Percentiles rank a stretch among this genome's conserved stretches.
These are phyloP conservation scores for Scaptomyza pallida DNA, from an alignment of 1,140 invertebrate genomes.

Conservation along the genomic window DNA sequence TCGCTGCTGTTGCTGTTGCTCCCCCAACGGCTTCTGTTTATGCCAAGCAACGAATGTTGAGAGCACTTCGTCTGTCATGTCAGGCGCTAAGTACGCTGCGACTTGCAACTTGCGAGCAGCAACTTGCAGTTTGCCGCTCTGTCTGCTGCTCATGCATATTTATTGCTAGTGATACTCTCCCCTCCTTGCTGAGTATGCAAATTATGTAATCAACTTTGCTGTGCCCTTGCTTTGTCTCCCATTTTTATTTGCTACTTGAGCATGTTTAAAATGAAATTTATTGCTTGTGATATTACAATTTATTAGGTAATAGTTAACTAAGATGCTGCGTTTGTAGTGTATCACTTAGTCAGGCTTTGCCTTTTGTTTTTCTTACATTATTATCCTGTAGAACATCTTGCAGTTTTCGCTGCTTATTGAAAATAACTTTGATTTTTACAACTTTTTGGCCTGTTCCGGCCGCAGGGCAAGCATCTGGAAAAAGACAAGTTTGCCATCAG, in stretches of 20 bases:
- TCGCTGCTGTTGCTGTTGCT: background rate
- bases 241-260: background rate
- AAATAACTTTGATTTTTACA: conserved; percentile 60
- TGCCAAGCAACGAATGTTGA: conserved; percentile 31
- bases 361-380: background rate
- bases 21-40: conserved; percentile 24
- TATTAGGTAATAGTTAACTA: too few species aligned
- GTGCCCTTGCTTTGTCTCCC: background rate
- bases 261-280: background rate
- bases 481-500: conserved; percentile 26
- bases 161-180: conserved; percentile 41
- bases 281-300: too few species aligned
- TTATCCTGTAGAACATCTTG: conserved; percentile 10
- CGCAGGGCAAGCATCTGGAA: conserved; percentile 21
- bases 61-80: conserved; percentile 34
- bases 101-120: conserved; percentile 8
- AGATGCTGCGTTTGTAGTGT: background rate
- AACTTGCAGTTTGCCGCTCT: too few species aligned
- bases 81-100: conserved; percentile 22
- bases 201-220: background rate
- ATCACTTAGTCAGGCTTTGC: background rate
- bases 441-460: conserved; percentile 50
- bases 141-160: conserved; percentile 57
- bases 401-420: conserved; percentile 60
- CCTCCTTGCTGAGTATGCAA: background rate